Evolutionary conservation across 2,888 invertebrate genomes (phyloP).

Genomic region (Hirtodrosophila duncani): DNA sequence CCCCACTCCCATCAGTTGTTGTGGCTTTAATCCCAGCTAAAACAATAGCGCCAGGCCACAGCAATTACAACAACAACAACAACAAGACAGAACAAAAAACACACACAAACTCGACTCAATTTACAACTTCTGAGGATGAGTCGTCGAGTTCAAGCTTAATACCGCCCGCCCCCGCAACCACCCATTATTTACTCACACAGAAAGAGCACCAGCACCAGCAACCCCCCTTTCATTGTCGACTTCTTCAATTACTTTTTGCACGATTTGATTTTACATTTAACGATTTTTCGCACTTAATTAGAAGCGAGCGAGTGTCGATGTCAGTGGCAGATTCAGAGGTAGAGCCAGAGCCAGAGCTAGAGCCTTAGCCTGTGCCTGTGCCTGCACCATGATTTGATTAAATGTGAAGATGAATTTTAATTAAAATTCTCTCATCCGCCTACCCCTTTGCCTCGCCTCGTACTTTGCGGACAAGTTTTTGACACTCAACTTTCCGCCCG

Average conservation of each 20-base stretch:
- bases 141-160: conserved; percentile 32
- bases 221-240: conserved; percentile 19
- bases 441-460: not conserved
- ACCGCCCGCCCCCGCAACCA: not conserved
- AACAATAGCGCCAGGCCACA: conserved; percentile 12
- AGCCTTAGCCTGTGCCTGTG: conserved; percentile 23
- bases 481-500: conserved; percentile 21
- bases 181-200: too few relatives aligned
- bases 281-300: conserved; percentile 79
- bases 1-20: conserved; percentile 40
- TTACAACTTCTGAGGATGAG: conserved; percentile 44
- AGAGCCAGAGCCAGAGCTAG: too few relatives aligned
- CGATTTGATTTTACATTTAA: conserved; percentile 78
- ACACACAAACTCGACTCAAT: conserved; percentile 49
- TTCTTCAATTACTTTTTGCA: conserved; percentile 73
- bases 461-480: conserved; percentile 27
- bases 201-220: not conserved
- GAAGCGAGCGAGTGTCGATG: conserved; percentile 72
- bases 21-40: conserved; percentile 60
- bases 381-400: conserved; percentile 77
- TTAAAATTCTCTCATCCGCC: conserved; percentile 69
- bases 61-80: conserved; percentile 16
- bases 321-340: conserved; percentile 52
- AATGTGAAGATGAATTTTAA: conserved; percentile 78
- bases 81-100: conserved; percentile 34